Percentiles rank a stretch among this genome's conserved stretches.
Conservation (phyloP, 2,113 vertebrate species). For the Sinocyclocheilus maitianheensis region DNA sequence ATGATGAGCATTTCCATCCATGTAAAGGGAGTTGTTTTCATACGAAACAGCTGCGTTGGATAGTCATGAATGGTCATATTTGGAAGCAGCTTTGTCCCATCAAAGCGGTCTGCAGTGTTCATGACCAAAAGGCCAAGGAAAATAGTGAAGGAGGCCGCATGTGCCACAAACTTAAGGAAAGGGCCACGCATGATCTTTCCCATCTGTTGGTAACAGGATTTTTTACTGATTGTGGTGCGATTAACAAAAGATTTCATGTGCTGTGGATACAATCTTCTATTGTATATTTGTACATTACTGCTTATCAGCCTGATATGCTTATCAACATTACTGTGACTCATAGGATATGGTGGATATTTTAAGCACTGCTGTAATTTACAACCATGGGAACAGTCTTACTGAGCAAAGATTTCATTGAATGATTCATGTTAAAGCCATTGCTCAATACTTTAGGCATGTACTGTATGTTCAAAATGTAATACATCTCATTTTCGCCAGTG, state of each 20-base stretch:
- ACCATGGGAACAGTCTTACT: slow-evolving; percentile 36
- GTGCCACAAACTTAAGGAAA: slow-evolving; percentile 98
- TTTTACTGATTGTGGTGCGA: slow-evolving; percentile 20
- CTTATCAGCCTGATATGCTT: slow-evolving; percentile 30
- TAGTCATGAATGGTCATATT: slow-evolving; percentile 89
- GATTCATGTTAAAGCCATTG: slow-evolving; percentile 6
- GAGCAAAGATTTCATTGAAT: background rate
- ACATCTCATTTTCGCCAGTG: background rate
- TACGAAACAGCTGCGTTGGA: slow-evolving; percentile 85
- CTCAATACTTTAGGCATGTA: background rate
- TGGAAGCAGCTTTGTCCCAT: slow-evolving; percentile 86
- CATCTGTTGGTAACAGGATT: slow-evolving; percentile 76
- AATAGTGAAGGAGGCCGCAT: slow-evolving; percentile 96
- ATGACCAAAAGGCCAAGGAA: slow-evolving; percentile 95
- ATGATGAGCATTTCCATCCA: slow-evolving; percentile 99
- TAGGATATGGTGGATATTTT: slow-evolving; percentile 40
- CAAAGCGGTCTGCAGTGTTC: slow-evolving; percentile 95
- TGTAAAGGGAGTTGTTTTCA: slow-evolving; percentile 94
- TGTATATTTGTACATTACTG: slow-evolving; percentile 19
- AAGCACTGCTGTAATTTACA: slow-evolving; percentile 44
- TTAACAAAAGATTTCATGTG: background rate
- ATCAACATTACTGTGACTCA: slow-evolving; percentile 32
- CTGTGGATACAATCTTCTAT: background rate
- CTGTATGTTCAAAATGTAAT: background rate
- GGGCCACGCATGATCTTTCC: slow-evolving; percentile 94